These are phyloP conservation scores for Willisornis vidua DNA, from an alignment of 2,113 vertebrate species.

Conservation along the genomic window DNA sequence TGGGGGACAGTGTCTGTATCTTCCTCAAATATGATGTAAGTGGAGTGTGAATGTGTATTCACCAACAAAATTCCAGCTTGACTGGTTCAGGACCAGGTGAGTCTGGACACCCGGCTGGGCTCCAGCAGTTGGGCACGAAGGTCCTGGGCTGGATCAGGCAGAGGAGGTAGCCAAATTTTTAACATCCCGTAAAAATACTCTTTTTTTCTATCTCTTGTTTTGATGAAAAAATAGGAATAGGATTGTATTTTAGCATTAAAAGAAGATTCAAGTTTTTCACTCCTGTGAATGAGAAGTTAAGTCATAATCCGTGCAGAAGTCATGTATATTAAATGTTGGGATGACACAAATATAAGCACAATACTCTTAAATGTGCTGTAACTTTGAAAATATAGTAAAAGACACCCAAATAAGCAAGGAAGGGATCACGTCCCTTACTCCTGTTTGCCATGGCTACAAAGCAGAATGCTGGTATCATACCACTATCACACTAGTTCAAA, in stretches of 20 bases:
- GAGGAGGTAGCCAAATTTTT: neutral
- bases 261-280: neutral
- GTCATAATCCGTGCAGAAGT: neutral
- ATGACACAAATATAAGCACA: neutral
- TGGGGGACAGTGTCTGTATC: neutral
- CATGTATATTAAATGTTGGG: neutral
- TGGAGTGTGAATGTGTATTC: neutral
- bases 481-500: neutral
- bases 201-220: neutral
- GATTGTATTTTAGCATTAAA: neutral
- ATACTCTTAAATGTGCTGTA: neutral
- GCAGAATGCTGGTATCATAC: neutral
- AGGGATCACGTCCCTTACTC: neutral
- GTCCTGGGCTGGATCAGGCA: neutral
- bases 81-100: neutral
- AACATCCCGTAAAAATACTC: neutral
- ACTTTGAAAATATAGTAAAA: neutral
- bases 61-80: neutral
- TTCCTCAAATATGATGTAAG: neutral
- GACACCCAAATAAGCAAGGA: neutral
- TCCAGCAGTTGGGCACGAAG: neutral
- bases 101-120: neutral
- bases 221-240: neutral
- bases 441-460: neutral
- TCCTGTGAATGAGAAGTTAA: neutral